Evolutionary conservation across 2,113 vertebrate species (phyloP).

Genomic region (Cryptomyrus ogoouensis): DNA sequence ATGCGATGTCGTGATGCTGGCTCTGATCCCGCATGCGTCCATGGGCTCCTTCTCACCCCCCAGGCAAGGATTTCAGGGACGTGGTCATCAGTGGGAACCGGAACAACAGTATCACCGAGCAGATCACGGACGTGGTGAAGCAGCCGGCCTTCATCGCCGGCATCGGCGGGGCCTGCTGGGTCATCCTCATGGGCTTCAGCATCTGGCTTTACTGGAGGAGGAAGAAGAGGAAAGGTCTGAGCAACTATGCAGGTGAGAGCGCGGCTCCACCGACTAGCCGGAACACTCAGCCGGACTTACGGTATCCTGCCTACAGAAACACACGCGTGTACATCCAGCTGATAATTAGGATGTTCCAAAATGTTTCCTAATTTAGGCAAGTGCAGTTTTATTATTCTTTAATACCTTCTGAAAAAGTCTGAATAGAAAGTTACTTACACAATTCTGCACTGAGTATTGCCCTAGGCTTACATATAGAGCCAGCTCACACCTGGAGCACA

Average conservation of each 20-base stretch:
- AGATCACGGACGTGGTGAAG: conserved; percentile 98
- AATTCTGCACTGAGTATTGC: not conserved
- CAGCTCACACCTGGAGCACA: not conserved
- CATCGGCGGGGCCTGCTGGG: conserved; percentile 97
- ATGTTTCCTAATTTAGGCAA: not conserved
- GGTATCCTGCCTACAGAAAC: not conserved
- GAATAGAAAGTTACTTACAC: not conserved
- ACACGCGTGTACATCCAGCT: not conserved
- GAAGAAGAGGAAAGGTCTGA: conserved; percentile 99
- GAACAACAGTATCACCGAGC: conserved; percentile 98
- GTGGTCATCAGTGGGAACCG: conserved; percentile 87
- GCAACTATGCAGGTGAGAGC: conserved; percentile 89
- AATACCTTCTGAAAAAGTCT: not conserved
- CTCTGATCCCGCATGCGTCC: not conserved
- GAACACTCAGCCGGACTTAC: not conserved
- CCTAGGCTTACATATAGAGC: not conserved
- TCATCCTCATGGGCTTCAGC: conserved; percentile 99
- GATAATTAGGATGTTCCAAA: not conserved
- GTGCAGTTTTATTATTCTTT: not conserved
- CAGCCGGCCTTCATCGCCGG: conserved; percentile 98
- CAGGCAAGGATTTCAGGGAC: conserved; percentile 71
- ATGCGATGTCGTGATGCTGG: not conserved
- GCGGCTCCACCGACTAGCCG: no score
- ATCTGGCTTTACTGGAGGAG: conserved; percentile 98
- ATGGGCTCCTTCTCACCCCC: not conserved